phyloP scores from a whole-genome alignment of 2,888 invertebrate species.

The Carterocephalus palaemon region DNA sequence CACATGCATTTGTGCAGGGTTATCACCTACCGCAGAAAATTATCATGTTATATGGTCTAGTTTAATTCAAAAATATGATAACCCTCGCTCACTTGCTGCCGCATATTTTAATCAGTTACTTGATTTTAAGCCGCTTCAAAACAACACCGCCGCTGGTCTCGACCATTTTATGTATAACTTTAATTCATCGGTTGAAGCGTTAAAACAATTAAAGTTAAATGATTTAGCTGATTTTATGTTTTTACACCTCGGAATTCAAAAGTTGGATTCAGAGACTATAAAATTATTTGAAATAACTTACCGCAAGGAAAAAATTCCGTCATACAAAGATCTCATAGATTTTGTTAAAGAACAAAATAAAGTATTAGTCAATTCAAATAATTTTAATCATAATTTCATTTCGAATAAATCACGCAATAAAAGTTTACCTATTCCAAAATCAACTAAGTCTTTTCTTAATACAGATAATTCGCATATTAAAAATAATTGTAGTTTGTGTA shows the following conservation, averaged over 20 bases:
- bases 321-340: background rate
- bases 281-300: constrained; percentile 11
- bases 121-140: constrained; percentile 1
- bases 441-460: too few relatives aligned
- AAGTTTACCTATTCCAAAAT: too few relatives aligned
- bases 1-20: background rate
- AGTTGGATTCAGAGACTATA: constrained; percentile 13
- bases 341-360: constrained; percentile 1
- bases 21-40: constrained; percentile 6
- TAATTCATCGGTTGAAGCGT: constrained; percentile 5
- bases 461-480: too few relatives aligned
- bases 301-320: constrained; percentile 10
- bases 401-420: too few relatives aligned
- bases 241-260: constrained; percentile 9
- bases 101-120: constrained; percentile 9
- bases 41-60: background rate
- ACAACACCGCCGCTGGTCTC: background rate
- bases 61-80: constrained; percentile 7
- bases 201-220: constrained; percentile 8
- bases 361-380: too few relatives aligned
- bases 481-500: too few relatives aligned
- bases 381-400: too few relatives aligned
- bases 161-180: constrained; percentile 11
- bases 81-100: constrained; percentile 1
- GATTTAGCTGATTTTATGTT: constrained; percentile 15